A percentile compares a stretch with the other conserved stretches of the same genome.
These are phyloP conservation scores for Chorisops tibialis DNA, from an alignment of 2,888 invertebrate species.

Conservation along the genomic window DNA sequence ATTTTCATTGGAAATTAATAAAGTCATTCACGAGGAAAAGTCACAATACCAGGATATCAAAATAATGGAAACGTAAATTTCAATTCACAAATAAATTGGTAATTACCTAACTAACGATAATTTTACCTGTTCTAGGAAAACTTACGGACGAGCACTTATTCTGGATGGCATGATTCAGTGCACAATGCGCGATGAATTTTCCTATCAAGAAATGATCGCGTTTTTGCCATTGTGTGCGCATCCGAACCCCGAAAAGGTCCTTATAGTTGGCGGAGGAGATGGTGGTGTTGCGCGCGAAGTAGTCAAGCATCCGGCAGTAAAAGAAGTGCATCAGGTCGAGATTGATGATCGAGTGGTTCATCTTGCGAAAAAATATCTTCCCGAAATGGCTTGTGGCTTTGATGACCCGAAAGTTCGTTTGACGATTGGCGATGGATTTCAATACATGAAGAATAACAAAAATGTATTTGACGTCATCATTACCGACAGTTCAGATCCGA, in stretches of 20 bases:
- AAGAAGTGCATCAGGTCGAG: constrained; percentile 87
- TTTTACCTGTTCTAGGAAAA: constrained; percentile 53
- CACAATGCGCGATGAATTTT: constrained; percentile 92
- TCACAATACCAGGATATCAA: constrained; percentile 83
- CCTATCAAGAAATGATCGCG: constrained; percentile 98
- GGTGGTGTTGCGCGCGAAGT: constrained; percentile 97
- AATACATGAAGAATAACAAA: constrained; percentile 83
- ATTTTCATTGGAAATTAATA: constrained; percentile 79
- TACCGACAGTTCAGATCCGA: constrained; percentile 96
- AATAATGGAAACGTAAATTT: constrained; percentile 72
- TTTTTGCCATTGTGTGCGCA: constrained; percentile 91
- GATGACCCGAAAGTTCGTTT: constrained; percentile 77
- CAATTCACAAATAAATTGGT: neutral
- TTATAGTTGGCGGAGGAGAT: constrained; percentile 97
- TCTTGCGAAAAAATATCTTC: constrained; percentile 82
- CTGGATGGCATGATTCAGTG: constrained; percentile 97
- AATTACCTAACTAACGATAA: neutral
- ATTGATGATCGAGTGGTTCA: constrained; percentile 91
- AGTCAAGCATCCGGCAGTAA: constrained; percentile 85
- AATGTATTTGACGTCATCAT: constrained; percentile 94
- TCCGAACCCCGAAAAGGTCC: constrained; percentile 81
- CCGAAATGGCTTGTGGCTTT: constrained; percentile 87
- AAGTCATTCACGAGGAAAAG: constrained; percentile 72
- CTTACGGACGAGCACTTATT: constrained; percentile 82
- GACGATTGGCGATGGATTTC: constrained; percentile 89